phyloP scores from a whole-genome alignment of 2,797 vertebrate genomes.

The Trichosurus vulpecula region DNA sequence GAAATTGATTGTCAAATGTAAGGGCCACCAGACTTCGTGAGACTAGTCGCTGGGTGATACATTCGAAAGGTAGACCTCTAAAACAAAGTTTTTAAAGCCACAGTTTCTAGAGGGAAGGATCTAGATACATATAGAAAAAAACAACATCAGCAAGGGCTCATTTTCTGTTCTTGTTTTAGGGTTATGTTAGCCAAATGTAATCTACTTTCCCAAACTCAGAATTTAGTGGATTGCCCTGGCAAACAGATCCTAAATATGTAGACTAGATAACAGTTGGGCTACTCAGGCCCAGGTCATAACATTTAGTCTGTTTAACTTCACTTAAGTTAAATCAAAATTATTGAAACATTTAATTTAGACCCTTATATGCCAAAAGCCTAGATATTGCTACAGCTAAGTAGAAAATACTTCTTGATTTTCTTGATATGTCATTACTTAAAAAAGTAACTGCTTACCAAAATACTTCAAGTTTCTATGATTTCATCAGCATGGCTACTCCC shows the following conservation, averaged over 20 bases:
- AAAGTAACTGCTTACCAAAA: background rate
- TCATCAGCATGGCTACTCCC: background rate
- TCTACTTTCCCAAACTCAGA: background rate
- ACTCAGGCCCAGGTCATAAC: background rate
- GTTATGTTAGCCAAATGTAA: background rate
- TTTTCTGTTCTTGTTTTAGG: background rate
- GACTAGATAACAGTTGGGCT: background rate
- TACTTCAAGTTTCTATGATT: background rate
- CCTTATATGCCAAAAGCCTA: background rate
- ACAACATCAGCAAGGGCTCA: background rate
- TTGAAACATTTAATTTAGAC: background rate
- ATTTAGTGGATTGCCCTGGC: background rate
- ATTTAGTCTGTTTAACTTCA: background rate
- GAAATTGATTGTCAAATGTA: background rate
- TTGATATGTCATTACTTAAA: background rate
- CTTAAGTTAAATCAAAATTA: background rate
- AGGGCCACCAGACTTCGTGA: conserved; percentile 15
- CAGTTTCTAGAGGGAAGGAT: background rate
- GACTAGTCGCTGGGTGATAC: background rate
- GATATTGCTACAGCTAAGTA: background rate
- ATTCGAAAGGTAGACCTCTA: background rate
- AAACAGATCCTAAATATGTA: background rate
- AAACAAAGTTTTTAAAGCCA: background rate
- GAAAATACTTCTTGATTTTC: background rate
- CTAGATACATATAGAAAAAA: background rate